Evolutionary conservation across 1,140 invertebrate species (phyloP).

Genomic region (Drosophila athabasca): DNA sequence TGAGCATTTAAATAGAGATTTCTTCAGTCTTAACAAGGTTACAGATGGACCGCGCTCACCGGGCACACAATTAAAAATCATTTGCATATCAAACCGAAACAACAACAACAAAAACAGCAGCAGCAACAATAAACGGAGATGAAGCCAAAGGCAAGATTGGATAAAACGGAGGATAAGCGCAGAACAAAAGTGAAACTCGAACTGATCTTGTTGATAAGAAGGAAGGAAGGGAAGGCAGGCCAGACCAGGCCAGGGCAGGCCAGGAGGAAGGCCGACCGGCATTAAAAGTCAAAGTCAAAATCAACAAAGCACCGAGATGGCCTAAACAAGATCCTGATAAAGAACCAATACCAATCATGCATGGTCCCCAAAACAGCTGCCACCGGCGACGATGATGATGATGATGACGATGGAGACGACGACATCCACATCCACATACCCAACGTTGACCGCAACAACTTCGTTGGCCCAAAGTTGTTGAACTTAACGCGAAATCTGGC

Average conservation of each 20-base stretch:
- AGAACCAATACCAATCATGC: slow-evolving; percentile 74
- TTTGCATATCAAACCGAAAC: slow-evolving; percentile 62
- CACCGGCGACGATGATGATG: slow-evolving; percentile 54
- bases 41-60: slow-evolving; percentile 14
- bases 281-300: slow-evolving; percentile 69
- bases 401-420: slow-evolving; percentile 35
- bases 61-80: slow-evolving; percentile 66
- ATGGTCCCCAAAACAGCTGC: slow-evolving; percentile 47
- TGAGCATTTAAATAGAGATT: slow-evolving; percentile 61
- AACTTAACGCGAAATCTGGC: slow-evolving; percentile 78
- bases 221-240: slow-evolving; percentile 8
- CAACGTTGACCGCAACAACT: slow-evolving; percentile 71
- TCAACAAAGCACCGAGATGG: slow-evolving; percentile 76
- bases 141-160: slow-evolving; percentile 15
- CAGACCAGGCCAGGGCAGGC: no score
- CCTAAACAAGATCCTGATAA: slow-evolving; percentile 81
- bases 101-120: slow-evolving; percentile 16
- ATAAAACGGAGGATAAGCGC: slow-evolving; percentile 7
- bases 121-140: slow-evolving; percentile 47
- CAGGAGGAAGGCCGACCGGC: slow-evolving; percentile 35
- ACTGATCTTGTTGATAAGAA: slow-evolving; percentile 42
- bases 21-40: slow-evolving; percentile 50
- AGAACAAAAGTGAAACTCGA: slow-evolving; percentile 52
- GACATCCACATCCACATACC: slow-evolving; percentile 6
- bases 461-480: slow-evolving; percentile 73